phyloP scores from a whole-genome alignment of 2,797 vertebrate species.

The Eleutherodactylus coqui region DNA sequence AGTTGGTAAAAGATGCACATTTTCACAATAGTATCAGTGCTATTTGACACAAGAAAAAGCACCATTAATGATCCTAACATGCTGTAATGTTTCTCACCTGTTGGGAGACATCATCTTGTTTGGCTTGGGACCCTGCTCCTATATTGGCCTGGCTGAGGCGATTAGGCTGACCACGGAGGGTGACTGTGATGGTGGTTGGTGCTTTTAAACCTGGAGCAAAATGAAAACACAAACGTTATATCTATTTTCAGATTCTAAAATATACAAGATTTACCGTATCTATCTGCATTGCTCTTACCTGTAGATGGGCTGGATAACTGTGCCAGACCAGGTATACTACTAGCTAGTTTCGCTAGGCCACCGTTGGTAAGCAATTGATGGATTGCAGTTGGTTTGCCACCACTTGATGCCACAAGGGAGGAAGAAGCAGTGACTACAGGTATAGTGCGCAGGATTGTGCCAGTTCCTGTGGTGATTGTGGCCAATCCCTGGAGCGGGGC shows the following conservation, averaged over 20 bases:
- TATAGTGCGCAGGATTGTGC: constrained; percentile 86
- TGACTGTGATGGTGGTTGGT: constrained; percentile 91
- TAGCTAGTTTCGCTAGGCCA: constrained; percentile 91
- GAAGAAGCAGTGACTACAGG: constrained; percentile 84
- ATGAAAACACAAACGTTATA: not conserved
- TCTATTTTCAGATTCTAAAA: not conserved
- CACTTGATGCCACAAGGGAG: constrained; percentile 74
- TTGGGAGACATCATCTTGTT: constrained; percentile 62
- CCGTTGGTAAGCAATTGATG: constrained; percentile 95
- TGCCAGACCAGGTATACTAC: constrained; percentile 91
- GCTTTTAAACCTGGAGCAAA: constrained; percentile 84
- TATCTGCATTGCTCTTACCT: constrained; percentile 75
- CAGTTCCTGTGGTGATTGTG: constrained; percentile 76
- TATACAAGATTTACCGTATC: not conserved
- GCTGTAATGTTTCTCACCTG: constrained; percentile 45
- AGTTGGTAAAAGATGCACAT: too few relatives aligned
- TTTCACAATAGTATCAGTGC: not conserved
- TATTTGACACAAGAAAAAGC: not conserved
- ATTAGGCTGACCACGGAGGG: constrained; percentile 85
- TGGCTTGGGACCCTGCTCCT: constrained; percentile 68
- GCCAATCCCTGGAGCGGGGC: constrained; percentile 78
- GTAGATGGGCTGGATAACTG: constrained; percentile 91
- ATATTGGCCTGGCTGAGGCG: constrained; percentile 80
- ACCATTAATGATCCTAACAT: not conserved
- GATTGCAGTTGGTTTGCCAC: constrained; percentile 90